A percentile compares a stretch with the other conserved stretches of the same genome.
These are phyloP conservation scores for Misgurnus mizolepis DNA, from an alignment of 2,113 vertebrate genomes.

Conservation along the genomic window DNA sequence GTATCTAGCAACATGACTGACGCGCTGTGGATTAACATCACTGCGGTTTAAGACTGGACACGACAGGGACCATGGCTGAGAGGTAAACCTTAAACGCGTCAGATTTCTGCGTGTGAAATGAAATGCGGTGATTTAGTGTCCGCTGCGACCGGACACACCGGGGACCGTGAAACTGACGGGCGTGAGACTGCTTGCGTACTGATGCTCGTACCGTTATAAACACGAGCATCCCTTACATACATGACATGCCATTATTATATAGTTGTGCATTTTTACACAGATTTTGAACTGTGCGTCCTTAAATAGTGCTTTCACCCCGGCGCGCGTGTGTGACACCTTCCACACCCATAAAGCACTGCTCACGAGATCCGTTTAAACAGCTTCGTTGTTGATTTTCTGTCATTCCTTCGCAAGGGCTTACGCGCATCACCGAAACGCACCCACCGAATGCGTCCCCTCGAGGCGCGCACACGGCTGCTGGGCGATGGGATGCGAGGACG, in stretches of 20 bases:
- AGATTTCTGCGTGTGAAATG: neutral
- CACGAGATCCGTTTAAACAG: constrained; percentile 1
- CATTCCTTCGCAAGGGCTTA: neutral
- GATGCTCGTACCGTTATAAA: neutral
- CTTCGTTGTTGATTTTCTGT: constrained; percentile 25
- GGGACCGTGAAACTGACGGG: neutral
- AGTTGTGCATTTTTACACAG: neutral
- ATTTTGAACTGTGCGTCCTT: neutral
- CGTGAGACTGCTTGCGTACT: neutral
- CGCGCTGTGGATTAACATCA: constrained; percentile 55
- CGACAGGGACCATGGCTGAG: constrained; percentile 55
- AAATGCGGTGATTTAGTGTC: neutral
- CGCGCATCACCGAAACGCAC: neutral
- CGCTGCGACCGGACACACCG: neutral
- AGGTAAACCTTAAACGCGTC: constrained; percentile 45
- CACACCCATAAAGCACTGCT: constrained; percentile 43
- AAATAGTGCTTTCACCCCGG: neutral
- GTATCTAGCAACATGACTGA: constrained; percentile 53
- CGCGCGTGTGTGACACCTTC: neutral
- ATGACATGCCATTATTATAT: neutral
- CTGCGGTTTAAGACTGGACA: constrained; percentile 48
- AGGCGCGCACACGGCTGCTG: constrained; percentile 4
- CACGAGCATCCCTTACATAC: neutral
- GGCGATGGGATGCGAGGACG: constrained; percentile 20
- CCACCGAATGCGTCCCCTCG: neutral